Evolutionary conservation across 1,140 invertebrate genomes (phyloP).

Genomic region (Papilio dardanus): DNA sequence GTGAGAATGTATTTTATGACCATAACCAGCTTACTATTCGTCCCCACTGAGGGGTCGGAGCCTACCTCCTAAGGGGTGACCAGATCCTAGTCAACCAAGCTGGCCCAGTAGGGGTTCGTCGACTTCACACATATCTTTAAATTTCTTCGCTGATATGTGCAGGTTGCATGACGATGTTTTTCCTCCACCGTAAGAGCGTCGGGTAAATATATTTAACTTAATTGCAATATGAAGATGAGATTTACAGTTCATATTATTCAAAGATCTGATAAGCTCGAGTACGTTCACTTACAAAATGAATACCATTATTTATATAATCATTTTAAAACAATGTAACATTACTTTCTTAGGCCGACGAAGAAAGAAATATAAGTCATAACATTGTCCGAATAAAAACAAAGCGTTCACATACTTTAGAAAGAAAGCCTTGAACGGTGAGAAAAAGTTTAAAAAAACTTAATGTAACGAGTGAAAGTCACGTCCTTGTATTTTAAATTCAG

Average conservation of each 20-base stretch:
- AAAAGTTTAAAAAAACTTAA: constrained; percentile 25
- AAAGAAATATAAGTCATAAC: constrained; percentile 15
- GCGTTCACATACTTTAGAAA: constrained; percentile 37
- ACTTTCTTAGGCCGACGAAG: constrained; percentile 30
- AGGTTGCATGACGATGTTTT: too few species aligned
- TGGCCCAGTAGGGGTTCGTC: too few species aligned
- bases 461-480: constrained; percentile 2
- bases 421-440: constrained; percentile 35
- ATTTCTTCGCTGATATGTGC: too few species aligned
- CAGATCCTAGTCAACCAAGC: too few species aligned
- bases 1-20: too few species aligned
- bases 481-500: constrained; percentile 16
- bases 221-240: too few species aligned
- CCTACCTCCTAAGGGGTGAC: too few species aligned
- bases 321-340: constrained; percentile 32
- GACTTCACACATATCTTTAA: too few species aligned
- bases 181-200: too few species aligned
- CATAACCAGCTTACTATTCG: too few species aligned
- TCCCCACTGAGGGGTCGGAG: too few species aligned
- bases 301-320: constrained; percentile 1
- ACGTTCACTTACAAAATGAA: not conserved
- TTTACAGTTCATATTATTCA: not conserved
- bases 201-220: too few species aligned
- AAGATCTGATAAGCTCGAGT: not conserved
- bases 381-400: constrained; percentile 37